Evolutionary conservation across 2,888 invertebrate genomes (phyloP).

Genomic region (Cylloceria caligata): DNA sequence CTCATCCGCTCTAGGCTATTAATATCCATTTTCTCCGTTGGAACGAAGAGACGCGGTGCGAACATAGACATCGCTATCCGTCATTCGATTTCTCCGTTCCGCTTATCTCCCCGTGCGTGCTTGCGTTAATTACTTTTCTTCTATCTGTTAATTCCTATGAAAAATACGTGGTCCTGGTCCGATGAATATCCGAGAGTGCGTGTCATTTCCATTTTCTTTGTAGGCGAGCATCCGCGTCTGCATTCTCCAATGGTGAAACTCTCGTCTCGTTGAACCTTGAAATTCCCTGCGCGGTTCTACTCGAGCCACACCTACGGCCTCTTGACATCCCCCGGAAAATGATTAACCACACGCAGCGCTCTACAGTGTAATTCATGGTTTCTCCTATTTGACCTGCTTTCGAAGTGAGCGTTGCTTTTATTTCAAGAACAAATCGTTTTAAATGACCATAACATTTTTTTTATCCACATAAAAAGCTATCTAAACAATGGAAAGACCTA

Average conservation of each 20-base stretch:
- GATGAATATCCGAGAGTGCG: not conserved
- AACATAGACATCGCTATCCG: conserved; percentile 57
- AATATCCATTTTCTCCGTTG: conserved; percentile 81
- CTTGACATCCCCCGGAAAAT: conserved; percentile 53
- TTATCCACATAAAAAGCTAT: not conserved
- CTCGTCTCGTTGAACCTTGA: conserved; percentile 6
- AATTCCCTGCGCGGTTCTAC: conserved; percentile 32
- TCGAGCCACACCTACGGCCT: conserved; percentile 22
- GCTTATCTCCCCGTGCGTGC: conserved; percentile 3
- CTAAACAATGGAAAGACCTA: not conserved
- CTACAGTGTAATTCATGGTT: conserved; percentile 23
- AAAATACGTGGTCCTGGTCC: not conserved
- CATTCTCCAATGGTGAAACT: conserved; percentile 16
- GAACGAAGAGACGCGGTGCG: conserved; percentile 69
- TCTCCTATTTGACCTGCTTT: conserved; percentile 6
- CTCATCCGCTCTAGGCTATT: conserved; percentile 69
- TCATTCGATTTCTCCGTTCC: conserved; percentile 49
- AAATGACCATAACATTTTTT: not conserved
- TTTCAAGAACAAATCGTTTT: not conserved
- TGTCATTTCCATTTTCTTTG: conserved; percentile 11
- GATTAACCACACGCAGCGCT: conserved; percentile 51
- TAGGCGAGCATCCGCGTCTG: not conserved
- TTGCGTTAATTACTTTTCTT: conserved; percentile 13
- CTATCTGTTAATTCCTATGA: conserved; percentile 7
- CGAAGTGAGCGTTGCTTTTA: not conserved